Percentiles rank a stretch among this genome's conserved stretches.
phyloP scores from a whole-genome alignment of 2,113 vertebrate genomes.

The Aspiorhynchus laticeps region DNA sequence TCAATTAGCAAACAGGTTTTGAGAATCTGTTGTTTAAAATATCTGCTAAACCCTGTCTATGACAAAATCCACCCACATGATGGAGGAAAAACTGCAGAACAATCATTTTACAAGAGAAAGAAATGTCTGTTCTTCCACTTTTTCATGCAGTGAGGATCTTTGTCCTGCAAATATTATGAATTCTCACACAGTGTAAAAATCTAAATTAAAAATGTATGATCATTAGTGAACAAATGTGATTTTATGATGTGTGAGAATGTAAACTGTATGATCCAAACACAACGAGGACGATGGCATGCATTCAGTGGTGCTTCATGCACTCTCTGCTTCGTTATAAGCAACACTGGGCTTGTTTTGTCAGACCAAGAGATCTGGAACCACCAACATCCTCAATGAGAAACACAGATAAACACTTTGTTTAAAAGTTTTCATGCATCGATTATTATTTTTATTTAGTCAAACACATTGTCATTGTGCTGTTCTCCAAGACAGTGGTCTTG shows the following conservation, averaged over 20 bases:
- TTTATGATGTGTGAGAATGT: background rate
- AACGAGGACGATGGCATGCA: background rate
- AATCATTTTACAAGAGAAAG: background rate
- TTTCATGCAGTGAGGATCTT: background rate
- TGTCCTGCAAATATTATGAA: background rate
- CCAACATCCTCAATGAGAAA: too few relatives aligned
- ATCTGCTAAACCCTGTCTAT: background rate
- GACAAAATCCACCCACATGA: background rate
- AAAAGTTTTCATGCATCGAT: too few relatives aligned
- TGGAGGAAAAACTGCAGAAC: background rate
- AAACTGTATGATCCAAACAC: background rate
- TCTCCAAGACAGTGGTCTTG: too few relatives aligned
- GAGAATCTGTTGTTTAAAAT: background rate
- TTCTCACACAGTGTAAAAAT: background rate
- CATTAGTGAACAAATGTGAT: background rate
- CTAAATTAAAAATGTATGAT: background rate
- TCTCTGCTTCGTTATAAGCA: background rate
- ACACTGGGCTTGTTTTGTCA: background rate
- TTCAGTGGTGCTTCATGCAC: background rate
- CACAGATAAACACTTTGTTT: too few relatives aligned
- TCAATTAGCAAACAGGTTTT: background rate
- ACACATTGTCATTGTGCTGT: too few relatives aligned
- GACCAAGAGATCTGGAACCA: too few relatives aligned
- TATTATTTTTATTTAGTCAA: too few relatives aligned
- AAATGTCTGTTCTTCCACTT: background rate